Evolutionary conservation across 1,140 invertebrate genomes (phyloP).

Genomic region (Papilio polytes): DNA sequence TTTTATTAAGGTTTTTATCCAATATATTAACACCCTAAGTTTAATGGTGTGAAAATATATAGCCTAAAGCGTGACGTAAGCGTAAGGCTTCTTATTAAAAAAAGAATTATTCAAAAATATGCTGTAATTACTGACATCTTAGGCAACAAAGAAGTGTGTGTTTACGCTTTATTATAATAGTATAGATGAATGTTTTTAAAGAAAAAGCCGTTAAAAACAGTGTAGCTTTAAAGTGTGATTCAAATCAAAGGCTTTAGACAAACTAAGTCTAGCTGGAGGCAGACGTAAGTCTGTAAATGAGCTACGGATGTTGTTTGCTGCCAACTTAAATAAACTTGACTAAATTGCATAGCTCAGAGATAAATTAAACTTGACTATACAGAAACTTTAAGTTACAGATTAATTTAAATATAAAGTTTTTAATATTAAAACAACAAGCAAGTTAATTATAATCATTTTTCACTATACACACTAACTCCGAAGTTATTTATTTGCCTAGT

Average conservation of each 20-base stretch:
- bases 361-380: background rate
- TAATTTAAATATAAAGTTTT: background rate
- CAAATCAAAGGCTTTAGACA: constrained; percentile 4
- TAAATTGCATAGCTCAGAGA: background rate
- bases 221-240: background rate
- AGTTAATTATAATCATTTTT: no score
- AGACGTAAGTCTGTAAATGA: background rate
- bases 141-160: no score
- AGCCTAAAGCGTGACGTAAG: no score
- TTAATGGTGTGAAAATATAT: no score
- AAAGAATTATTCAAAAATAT: no score
- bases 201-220: background rate
- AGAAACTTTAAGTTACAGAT: background rate
- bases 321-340: background rate
- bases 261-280: constrained; percentile 2
- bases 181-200: background rate
- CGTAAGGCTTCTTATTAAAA: no score
- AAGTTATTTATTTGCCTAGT: no score
- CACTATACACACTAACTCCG: no score
- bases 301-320: background rate
- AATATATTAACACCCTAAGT: no score
- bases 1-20: no score
- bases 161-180: no score
- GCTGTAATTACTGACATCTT: no score
- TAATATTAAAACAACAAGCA: background rate